These are phyloP conservation scores for Panonychus citri DNA, from an alignment of 1,140 invertebrate genomes.

Conservation along the genomic window DNA sequence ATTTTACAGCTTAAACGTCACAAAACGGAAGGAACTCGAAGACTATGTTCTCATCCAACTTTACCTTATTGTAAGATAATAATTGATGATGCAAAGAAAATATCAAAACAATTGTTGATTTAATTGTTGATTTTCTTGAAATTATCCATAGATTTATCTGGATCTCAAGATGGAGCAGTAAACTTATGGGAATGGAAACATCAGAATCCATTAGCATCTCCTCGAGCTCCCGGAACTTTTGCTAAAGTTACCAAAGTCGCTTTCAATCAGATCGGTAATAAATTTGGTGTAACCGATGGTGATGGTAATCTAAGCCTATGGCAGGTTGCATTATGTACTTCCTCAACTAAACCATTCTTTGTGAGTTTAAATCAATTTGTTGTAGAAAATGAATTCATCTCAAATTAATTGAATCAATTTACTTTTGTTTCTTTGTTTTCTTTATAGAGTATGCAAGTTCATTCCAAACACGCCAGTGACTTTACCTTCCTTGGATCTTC, in stretches of 20 bases:
- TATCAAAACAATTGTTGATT: background rate
- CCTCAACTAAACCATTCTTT: conserved; percentile 71
- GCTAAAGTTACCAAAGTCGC: conserved; percentile 87
- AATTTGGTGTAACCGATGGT: conserved; percentile 81
- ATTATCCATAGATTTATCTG: conserved; percentile 86
- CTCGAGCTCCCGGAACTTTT: conserved; percentile 63
- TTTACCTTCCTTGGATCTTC: conserved; percentile 93
- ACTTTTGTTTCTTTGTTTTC: conserved; percentile 1
- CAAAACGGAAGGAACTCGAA: conserved; percentile 65
- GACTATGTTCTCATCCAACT: conserved; percentile 80
- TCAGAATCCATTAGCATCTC: conserved; percentile 58
- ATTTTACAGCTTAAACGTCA: conserved; percentile 28
- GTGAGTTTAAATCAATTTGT: conserved; percentile 35
- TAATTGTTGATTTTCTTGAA: background rate
- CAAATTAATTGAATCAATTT: background rate
- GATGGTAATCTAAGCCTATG: conserved; percentile 46
- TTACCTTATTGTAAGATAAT: conserved; percentile 71
- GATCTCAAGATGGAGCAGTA: conserved; percentile 89
- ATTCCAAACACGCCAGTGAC: conserved; percentile 88
- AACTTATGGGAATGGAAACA: conserved; percentile 96
- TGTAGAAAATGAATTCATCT: background rate
- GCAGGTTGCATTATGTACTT: conserved; percentile 63
- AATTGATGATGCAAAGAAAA: background rate
- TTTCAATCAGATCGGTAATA: conserved; percentile 91
- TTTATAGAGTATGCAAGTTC: conserved; percentile 74